Evolutionary conservation across 2,797 vertebrate species (phyloP), one percentile per base, ranked within the genome.

Genomic region (Meriones psammophilus): DNA sequence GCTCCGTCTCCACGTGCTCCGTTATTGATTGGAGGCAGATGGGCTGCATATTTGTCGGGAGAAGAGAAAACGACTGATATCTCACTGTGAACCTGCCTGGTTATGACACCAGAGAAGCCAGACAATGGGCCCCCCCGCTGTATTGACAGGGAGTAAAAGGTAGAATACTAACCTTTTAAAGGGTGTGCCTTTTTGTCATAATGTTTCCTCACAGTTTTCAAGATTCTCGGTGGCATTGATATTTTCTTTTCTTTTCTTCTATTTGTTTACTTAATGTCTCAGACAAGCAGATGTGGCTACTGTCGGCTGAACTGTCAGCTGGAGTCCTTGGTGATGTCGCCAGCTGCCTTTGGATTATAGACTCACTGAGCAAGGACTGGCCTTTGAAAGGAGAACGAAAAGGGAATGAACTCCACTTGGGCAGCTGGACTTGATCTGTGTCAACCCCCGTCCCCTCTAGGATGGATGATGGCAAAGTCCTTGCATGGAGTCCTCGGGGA

Each of bases 1-100:
- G 56, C 83, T 97, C 95, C 85, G 81, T 97, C 94, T 97, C 91
- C 94, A 88, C 71, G 93, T 89, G 91, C 92, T 93, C 81, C 83
- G 17, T 94, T 92, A 58, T 91, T 68, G 86, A 98, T 91, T 87
- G 91, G 96, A 95, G 97, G 93, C 93, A 98, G 97, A 98, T 95
- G 96, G 97, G 94, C 88, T 17, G 54, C 86, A 30, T 93, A 60
- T 97, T 97, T 3, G 17, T 95, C 87, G 89, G 42, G 62, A 60
- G 96, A 80, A 42, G 89, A 68, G 92, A 58, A 81, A 95, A 76
- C 83, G n/a, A 92, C 92, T 93, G 71, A 86, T 58, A 39, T 79
- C 89, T 90, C 54, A 12, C 93, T 93, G 93, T 60, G 36, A 96
- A 95, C 95, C 95, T 85, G 96, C 81, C 92, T 96, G 1, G 0